These are phyloP conservation scores for Gymnoscopelus microlampas DNA, from an alignment of 2,797 vertebrate species.

Conservation along the genomic window DNA sequence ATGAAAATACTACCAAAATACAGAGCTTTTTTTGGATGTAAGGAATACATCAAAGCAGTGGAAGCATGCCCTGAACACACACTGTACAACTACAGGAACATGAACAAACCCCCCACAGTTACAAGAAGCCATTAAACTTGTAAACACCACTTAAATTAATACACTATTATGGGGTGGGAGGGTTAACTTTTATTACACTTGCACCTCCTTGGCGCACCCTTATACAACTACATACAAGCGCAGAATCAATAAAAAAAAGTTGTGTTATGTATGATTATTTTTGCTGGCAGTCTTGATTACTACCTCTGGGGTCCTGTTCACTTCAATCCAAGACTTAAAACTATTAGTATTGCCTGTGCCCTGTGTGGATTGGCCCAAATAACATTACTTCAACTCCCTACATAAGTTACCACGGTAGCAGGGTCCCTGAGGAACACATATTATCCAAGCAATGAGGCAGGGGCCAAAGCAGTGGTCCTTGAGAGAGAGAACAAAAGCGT, in stretches of 20 bases:
- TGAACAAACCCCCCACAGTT: conserved; percentile 2
- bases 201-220: conserved; percentile 21
- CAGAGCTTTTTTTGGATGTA: too few species aligned
- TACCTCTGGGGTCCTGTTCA: conserved; percentile 29
- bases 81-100: conserved; percentile 3
- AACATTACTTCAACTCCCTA: conserved; percentile 48
- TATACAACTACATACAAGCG: conserved; percentile 9
- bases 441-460: conserved; percentile 36
- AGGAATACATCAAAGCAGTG: too few species aligned
- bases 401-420: conserved; percentile 46
- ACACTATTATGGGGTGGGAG: conserved; percentile 17
- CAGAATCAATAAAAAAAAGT: conserved; percentile 13
- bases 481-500: conserved; percentile 17
- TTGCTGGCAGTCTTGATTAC: conserved; percentile 21
- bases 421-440: conserved; percentile 28
- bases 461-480: conserved; percentile 18
- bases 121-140: conserved; percentile 29
- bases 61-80: not conserved
- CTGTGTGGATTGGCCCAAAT: conserved; percentile 41
- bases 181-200: conserved; percentile 38
- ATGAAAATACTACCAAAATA: too few species aligned
- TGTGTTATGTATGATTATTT: conserved; percentile 28
- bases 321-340: conserved; percentile 36
- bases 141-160: conserved; percentile 43
- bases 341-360: conserved; percentile 47